Conservation (phyloP, 2,113 vertebrate genomes). For the Ursus arctos region DNA sequence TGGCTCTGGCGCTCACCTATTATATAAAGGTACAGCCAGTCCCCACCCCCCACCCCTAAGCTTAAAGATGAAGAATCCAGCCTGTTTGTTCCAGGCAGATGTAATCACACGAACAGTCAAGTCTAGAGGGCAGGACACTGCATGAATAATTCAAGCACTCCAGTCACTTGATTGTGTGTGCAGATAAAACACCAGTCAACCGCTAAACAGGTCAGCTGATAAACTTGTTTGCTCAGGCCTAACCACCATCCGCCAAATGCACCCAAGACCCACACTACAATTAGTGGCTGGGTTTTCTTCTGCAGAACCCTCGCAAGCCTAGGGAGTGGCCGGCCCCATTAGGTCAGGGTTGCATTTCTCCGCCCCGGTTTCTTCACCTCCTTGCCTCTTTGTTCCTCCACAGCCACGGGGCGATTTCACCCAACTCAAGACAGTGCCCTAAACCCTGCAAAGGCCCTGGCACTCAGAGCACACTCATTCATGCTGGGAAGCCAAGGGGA, state of each 20-base stretch:
- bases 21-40: conserved; percentile 86
- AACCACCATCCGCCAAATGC: conserved; percentile 85
- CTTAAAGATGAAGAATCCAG: conserved; percentile 88
- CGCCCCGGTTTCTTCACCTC: conserved; percentile 72
- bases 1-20: conserved; percentile 81
- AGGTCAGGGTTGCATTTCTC: conserved; percentile 33
- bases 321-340: conserved; percentile 20
- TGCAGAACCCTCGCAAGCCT: conserved; percentile 28
- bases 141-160: conserved; percentile 94
- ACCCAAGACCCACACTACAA: conserved; percentile 82
- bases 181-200: conserved; percentile 95
- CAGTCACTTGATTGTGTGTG: conserved; percentile 92
- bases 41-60: conserved; percentile 70
- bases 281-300: conserved; percentile 81
- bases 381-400: conserved; percentile 66
- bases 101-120: conserved; percentile 94
- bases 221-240: conserved; percentile 93
- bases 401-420: conserved; percentile 56
- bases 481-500: conserved; percentile 1
- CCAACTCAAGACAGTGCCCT: conserved; percentile 43
- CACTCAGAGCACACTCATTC: not conserved
- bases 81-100: conserved; percentile 93
- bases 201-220: conserved; percentile 94
- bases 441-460: not conserved
- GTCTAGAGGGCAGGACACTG: conserved; percentile 93